Percentiles rank a stretch among this genome's conserved stretches.
Evolutionary conservation across 2,113 vertebrate genomes (phyloP).

Genomic region (Trogon melanurus): DNA sequence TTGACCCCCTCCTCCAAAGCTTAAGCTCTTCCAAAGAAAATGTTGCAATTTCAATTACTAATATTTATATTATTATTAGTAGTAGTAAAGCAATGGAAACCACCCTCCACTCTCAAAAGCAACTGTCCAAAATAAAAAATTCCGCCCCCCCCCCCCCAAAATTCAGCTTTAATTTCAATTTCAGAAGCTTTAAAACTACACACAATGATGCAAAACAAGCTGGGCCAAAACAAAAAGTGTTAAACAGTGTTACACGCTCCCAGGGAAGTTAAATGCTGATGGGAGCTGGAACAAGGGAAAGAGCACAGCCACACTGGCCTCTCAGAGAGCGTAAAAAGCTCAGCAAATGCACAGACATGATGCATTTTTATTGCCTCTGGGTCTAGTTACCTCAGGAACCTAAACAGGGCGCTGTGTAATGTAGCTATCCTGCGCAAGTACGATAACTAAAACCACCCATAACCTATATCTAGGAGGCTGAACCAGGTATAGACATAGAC

Average conservation of each 20-base stretch:
- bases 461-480: not conserved
- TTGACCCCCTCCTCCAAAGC: not conserved
- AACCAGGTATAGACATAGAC: not conserved
- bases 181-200: not conserved
- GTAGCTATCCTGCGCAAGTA: not conserved
- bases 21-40: not conserved
- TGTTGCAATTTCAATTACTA: not conserved
- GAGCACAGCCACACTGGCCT: not conserved
- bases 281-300: not conserved
- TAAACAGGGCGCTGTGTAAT: fast-evolving
- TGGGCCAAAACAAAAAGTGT: fast-evolving
- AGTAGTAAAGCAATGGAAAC: not conserved
- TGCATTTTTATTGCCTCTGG: not conserved
- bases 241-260: not conserved
- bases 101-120: not conserved
- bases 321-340: not conserved
- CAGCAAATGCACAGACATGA: not conserved
- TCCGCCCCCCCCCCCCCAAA: not conserved
- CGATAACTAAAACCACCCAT: not conserved
- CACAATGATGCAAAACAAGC: not conserved
- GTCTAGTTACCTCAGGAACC: not conserved
- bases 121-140: not conserved
- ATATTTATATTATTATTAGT: not conserved
- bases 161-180: not conserved
- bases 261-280: not conserved